A percentile compares a stretch with the other conserved stretches of the same genome.
Evolutionary conservation across 2,797 vertebrate species (phyloP).

Genomic region (Hemibagrus guttatus): DNA sequence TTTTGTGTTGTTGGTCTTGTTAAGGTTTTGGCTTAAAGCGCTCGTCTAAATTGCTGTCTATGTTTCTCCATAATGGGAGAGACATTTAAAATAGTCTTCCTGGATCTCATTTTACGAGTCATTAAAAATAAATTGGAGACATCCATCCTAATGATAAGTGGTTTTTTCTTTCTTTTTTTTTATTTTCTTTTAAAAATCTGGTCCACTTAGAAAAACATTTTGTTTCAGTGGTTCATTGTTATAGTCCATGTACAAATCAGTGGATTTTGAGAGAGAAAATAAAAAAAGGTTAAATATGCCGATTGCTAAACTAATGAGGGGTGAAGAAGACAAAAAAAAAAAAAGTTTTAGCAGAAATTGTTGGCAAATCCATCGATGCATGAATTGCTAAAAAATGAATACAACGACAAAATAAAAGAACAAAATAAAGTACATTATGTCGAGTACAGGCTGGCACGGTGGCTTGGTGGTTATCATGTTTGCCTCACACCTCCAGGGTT

Average conservation of each 20-base stretch:
- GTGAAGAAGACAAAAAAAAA: not conserved
- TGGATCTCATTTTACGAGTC: slow-evolving; percentile 3
- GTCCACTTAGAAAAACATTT: no score
- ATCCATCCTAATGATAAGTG: slow-evolving; percentile 3
- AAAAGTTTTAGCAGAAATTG: not conserved
- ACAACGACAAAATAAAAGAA: no score
- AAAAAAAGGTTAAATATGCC: not conserved
- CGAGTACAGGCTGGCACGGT: no score
- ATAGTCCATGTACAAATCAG: not conserved
- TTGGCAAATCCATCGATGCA: not conserved
- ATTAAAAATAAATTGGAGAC: slow-evolving; percentile 15
- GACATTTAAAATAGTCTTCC: not conserved
- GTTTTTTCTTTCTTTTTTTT: not conserved
- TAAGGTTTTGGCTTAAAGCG: not conserved
- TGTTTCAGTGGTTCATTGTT: not conserved
- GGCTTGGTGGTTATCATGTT: no score
- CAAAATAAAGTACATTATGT: not conserved
- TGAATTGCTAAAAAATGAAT: not conserved
- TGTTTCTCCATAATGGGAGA: not conserved
- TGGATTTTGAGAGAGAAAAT: not conserved
- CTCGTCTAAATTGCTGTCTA: not conserved
- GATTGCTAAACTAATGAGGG: not conserved
- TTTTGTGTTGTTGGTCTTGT: not conserved
- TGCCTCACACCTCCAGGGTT: no score
- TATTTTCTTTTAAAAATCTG: not conserved